Evolutionary conservation across 2,113 vertebrate genomes (phyloP).

Genomic region (Eleginops maclovinus): DNA sequence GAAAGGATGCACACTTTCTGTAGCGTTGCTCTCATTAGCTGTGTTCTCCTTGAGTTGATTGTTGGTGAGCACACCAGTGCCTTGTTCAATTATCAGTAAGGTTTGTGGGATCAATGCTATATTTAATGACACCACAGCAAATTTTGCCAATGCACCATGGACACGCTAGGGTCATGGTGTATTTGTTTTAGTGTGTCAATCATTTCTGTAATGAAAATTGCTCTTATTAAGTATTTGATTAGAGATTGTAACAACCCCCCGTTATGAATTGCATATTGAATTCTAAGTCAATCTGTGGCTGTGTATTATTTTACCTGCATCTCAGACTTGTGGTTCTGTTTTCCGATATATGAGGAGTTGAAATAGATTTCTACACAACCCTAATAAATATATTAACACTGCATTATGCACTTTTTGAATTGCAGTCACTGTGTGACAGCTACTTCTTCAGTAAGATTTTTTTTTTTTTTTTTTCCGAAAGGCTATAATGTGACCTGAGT

Average conservation of each 20-base stretch:
- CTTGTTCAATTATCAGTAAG: neutral
- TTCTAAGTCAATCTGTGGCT: neutral
- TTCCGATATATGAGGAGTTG: neutral
- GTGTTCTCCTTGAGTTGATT: neutral
- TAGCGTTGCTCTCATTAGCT: neutral
- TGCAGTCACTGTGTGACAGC: neutral
- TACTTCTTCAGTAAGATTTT: neutral
- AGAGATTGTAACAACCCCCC: too few species aligned
- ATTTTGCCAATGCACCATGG: too few species aligned
- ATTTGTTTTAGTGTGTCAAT: too few species aligned
- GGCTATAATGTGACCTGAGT: neutral
- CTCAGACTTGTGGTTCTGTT: neutral
- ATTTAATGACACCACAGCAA: too few species aligned
- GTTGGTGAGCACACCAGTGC: neutral
- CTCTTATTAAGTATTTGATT: too few species aligned
- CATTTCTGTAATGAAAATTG: too few species aligned
- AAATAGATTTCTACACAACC: neutral
- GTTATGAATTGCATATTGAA: neutral
- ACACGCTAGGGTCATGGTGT: too few species aligned
- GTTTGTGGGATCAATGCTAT: neutral
- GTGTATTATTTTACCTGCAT: neutral
- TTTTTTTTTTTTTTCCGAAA: neutral
- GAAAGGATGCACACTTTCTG: neutral
- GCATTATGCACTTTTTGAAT: neutral
- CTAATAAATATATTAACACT: neutral